A percentile compares a stretch with the other conserved stretches of the same genome.
phyloP scores from a whole-genome alignment of 2,797 vertebrate genomes.

The Danionella dracula region DNA sequence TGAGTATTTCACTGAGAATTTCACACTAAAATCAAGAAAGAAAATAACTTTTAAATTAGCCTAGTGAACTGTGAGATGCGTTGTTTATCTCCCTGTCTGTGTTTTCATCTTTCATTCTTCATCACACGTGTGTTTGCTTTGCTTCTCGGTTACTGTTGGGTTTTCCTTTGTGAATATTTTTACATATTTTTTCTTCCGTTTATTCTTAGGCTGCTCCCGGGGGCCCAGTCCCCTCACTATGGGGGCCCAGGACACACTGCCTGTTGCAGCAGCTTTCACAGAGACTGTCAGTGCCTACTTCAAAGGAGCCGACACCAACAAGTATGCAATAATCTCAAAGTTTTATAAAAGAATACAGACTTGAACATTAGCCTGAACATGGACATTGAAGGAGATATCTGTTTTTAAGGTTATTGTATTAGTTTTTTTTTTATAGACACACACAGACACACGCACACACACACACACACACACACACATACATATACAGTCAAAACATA shows the following conservation, averaged over 20 bases:
- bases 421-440: too few relatives aligned
- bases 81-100: slow-evolving; percentile 7
- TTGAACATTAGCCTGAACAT: too few relatives aligned
- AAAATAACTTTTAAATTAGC: too few relatives aligned
- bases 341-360: too few relatives aligned
- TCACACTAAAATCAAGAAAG: too few relatives aligned
- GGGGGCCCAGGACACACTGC: slow-evolving; percentile 96
- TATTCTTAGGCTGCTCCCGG: slow-evolving; percentile 84
- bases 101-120: background rate
- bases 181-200: slow-evolving; percentile 9
- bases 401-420: too few relatives aligned
- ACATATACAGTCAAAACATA: too few relatives aligned
- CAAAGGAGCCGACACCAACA: slow-evolving; percentile 93
- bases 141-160: background rate
- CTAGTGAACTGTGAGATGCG: background rate
- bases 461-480: too few relatives aligned
- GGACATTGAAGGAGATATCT: too few relatives aligned
- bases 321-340: slow-evolving; percentile 72
- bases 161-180: slow-evolving; percentile 1
- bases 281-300: slow-evolving; percentile 96
- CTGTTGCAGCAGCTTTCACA: slow-evolving; percentile 94
- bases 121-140: background rate
- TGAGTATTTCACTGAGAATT: too few relatives aligned
- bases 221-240: slow-evolving; percentile 96
- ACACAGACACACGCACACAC: too few relatives aligned